phyloP scores from a whole-genome alignment of 92 coral and sea anemone genomes.

The Zoanthus gigantus region DNA sequence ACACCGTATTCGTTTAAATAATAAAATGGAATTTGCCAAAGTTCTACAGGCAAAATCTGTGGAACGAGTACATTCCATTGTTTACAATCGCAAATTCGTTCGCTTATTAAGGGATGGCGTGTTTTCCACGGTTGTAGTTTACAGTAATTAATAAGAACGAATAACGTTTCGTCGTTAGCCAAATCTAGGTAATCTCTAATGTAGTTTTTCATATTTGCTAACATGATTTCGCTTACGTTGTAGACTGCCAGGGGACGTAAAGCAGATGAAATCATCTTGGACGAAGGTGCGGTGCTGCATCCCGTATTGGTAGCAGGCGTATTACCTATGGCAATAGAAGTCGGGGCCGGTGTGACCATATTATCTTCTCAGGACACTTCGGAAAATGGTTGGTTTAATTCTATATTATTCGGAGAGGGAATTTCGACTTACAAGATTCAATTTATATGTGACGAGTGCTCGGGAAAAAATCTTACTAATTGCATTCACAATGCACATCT shows the following conservation, averaged over 20 bases:
- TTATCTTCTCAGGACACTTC: background rate
- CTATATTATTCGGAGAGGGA: background rate
- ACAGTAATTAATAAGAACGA: background rate
- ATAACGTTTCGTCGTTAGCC: background rate
- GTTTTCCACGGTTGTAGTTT: background rate
- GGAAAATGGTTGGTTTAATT: background rate
- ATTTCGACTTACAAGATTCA: background rate
- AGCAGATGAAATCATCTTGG: background rate
- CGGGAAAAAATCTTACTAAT: background rate
- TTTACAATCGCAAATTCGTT: background rate
- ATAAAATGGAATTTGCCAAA: background rate
- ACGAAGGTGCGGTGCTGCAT: background rate
- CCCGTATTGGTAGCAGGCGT: conserved; percentile 1
- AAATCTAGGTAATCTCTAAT: background rate
- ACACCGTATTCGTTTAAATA: background rate
- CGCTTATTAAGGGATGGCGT: background rate
- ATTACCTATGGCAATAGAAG: background rate
- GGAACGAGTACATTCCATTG: background rate
- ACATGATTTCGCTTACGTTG: background rate
- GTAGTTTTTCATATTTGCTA: background rate
- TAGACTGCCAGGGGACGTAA: background rate
- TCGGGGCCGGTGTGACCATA: background rate
- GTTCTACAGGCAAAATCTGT: background rate
- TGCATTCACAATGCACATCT: background rate
- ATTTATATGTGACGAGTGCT: background rate